Base-by-base conservation (phyloP, 2,797 vertebrate genomes). In the Garrulus glandarius region DNA sequence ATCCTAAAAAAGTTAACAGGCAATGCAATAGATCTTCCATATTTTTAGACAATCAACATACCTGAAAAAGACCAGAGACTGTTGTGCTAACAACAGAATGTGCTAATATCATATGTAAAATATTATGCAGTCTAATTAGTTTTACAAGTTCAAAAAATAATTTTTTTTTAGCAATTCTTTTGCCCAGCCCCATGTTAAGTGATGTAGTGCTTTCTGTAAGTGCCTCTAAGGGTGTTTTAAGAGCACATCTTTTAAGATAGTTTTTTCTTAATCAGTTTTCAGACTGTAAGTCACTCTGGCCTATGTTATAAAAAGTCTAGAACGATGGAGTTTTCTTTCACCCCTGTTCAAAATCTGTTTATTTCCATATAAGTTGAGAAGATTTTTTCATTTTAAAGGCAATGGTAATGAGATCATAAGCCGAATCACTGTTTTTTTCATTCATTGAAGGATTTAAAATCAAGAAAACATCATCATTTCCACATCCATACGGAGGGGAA, bases 391-490 rank as follows among this genome's bases (percentile, higher is more conserved):
- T 37, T 84, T 77, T 60, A 75, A 75, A 84, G 63, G 30, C 24
- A 64, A 29, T 16, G 2, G 4, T 32, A 78, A 41, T 36, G 13
- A 64, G 14, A 34, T 43, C 10, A 43, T 37, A 57, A 71, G 34
- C 4, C 37, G 12, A 70, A 43, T 30, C 6, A 26, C 7, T 27
- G 7, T 0, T 1, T 5, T 68, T 88, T 79, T 76, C 0, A 56
- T 39, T 49, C 29, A 43, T 75, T 36, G 71, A 44, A 69, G 26
- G 55, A n/a, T 67, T 80, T 68, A 34, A 92, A 77, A 10, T 70
- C 26, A 71, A 72, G n/a, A 30, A 69, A 72, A 16, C 21, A 6
- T 64, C 18, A 67, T 1, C 11, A 32, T 67, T 77, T 89, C 34
- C 37, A 37, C 9, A 74, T 39, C 16, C n/a, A 22, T 29, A 13